Percentiles rank a stretch among this genome's conserved stretches.
phyloP scores from a whole-genome alignment of 2,113 vertebrate species.

The Epinephelus lanceolatus region DNA sequence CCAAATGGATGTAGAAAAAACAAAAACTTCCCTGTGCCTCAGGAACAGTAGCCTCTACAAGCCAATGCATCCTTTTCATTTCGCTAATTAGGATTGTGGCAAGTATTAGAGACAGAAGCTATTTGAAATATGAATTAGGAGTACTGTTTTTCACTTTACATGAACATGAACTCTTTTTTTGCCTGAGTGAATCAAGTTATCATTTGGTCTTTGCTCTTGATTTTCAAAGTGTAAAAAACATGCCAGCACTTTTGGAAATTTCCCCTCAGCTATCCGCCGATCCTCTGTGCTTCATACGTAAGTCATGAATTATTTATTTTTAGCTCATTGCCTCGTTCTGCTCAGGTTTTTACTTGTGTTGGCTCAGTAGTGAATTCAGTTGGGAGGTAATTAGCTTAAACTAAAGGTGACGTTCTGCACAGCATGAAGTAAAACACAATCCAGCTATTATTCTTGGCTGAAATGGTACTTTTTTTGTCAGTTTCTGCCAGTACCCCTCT shows the following conservation, averaged over 20 bases:
- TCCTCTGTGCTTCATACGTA: neutral
- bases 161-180: neutral
- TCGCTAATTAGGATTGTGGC: neutral
- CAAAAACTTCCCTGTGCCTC: neutral
- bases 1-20: neutral
- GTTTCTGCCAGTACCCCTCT: neutral
- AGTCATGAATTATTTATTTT: neutral
- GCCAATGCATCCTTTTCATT: neutral
- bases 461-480: neutral
- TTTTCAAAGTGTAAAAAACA: neutral
- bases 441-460: neutral
- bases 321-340: neutral
- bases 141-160: neutral
- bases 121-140: neutral
- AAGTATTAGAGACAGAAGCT: neutral
- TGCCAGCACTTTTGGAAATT: neutral
- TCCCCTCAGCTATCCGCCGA: neutral
- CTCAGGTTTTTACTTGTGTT: slow-evolving; percentile 25
- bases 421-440: slow-evolving; percentile 9
- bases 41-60: neutral
- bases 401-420: slow-evolving; percentile 37
- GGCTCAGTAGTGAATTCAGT: slow-evolving; percentile 30
- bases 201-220: neutral
- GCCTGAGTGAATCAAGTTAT: neutral
- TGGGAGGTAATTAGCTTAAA: slow-evolving; percentile 64